These are phyloP conservation scores for Cheilosia variabilis DNA, from an alignment of 2,888 invertebrate species.

Conservation along the genomic window DNA sequence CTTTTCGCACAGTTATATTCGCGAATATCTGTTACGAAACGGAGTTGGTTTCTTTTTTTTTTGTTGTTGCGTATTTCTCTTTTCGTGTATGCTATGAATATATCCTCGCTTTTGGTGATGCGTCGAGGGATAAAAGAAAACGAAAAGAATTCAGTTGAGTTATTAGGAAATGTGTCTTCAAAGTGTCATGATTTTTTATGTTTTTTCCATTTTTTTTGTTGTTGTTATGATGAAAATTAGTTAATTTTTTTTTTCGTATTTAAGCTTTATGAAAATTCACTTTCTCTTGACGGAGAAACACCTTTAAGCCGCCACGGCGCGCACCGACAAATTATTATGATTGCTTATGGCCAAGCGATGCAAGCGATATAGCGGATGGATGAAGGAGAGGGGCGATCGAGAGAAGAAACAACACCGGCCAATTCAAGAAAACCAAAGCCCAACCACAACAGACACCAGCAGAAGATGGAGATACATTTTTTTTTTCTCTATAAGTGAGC, in stretches of 20 bases:
- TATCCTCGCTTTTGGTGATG: slow-evolving; percentile 21
- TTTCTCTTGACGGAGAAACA: slow-evolving; percentile 69
- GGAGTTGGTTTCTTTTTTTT: not conserved
- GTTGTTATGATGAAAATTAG: slow-evolving; percentile 9
- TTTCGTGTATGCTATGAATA: slow-evolving; percentile 4
- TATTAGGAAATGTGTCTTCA: slow-evolving; percentile 38
- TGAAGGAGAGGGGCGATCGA: slow-evolving; percentile 13
- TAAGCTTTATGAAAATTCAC: slow-evolving; percentile 54
- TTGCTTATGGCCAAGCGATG: slow-evolving; percentile 63
- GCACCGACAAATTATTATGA: slow-evolving; percentile 71
- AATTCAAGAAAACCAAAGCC: slow-evolving; percentile 59
- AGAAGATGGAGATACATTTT: slow-evolving; percentile 52
- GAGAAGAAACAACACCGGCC: slow-evolving; percentile 48
- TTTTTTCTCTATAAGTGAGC: not conserved
- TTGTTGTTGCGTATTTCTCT: not conserved
- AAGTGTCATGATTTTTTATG: slow-evolving; percentile 34
- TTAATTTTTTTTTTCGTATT: slow-evolving; percentile 17
- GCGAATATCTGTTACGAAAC: slow-evolving; percentile 18
- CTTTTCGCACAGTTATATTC: not conserved
- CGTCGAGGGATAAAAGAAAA: slow-evolving; percentile 31
- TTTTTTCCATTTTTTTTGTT: slow-evolving; percentile 8
- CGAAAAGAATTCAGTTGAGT: slow-evolving; percentile 22
- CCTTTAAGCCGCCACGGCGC: slow-evolving; percentile 63
- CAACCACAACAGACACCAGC: slow-evolving; percentile 62
- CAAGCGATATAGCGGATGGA: slow-evolving; percentile 38